Evolutionary conservation across 2,113 vertebrate genomes (phyloP), one percentile per base, ranked within the genome.

Genomic region (Corynorhinus townsendii): DNA sequence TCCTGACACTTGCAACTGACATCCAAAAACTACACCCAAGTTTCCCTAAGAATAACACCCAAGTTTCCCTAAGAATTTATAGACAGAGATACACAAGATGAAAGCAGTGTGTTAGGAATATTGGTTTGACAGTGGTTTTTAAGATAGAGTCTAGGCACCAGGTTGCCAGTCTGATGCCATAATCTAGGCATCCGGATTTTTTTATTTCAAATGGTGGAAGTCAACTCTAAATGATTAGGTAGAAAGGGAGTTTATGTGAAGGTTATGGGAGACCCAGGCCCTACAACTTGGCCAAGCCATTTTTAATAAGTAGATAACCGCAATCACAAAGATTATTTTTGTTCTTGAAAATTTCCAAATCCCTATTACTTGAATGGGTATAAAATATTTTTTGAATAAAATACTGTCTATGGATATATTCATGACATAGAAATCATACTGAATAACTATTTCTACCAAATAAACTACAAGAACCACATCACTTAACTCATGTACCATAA

Each of bases 281-380:
- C n/a, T 86, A 66, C 30, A 88, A 83, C 15, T 52, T 87, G 45
- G 28, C n/a, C 38, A 82, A 89, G 38, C 49, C 33, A 38, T 91
- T 95, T 83, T 28, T 82, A 76, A 77, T 56, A 94, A 30, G 33
- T 33, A 82, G 52, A 76, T 80, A 43, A 76, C 17, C 77, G 71
- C 30, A 82, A 30, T 56, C 30, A 76, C 35, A 89, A 76, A 83
- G 30, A 71, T 71, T 66, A 72, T 95, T 93, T 22, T 77, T 83
- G 15, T 54, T 86, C 77, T 95, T 91, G 8, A 81, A 91, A 91
- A 28, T 76, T 38, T 85, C 30, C 71, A 77, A 76, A 45, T 75
- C 76, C 83, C 35, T 87, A 40, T 84, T 52, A 90, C 84, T 94
- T 94, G 56, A 92, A 92, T 59, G 43, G 47, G 7, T 11, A 82